Conservation (phyloP, 2,888 invertebrate genomes). For the Romanomermis culicivorax region DNA sequence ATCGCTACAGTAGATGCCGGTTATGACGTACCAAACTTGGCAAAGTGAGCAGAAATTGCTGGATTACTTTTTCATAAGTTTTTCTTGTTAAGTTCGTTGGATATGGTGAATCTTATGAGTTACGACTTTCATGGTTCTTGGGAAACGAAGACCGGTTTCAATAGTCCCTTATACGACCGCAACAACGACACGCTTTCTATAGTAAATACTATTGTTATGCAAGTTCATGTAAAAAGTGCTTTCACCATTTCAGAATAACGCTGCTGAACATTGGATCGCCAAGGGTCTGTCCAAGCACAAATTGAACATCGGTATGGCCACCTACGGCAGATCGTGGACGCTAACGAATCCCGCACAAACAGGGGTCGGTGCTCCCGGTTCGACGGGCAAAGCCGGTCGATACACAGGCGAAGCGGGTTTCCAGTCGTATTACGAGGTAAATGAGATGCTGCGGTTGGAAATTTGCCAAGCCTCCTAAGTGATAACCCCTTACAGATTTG, state of each 20-base stretch:
- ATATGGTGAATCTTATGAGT: conserved; percentile 7
- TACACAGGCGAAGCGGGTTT: conserved; percentile 83
- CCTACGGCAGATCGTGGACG: conserved; percentile 23
- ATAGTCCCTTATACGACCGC: conserved; percentile 3
- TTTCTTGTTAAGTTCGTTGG: conserved; percentile 1
- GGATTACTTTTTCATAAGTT: not conserved
- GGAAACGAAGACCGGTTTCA: conserved; percentile 8
- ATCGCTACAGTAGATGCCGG: not conserved
- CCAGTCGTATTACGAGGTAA: conserved; percentile 78
- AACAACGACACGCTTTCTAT: not conserved
- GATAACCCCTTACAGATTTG: too few relatives aligned
- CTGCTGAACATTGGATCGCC: conserved; percentile 49
- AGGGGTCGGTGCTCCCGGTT: conserved; percentile 10
- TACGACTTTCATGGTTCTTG: conserved; percentile 10
- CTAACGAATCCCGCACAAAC: conserved; percentile 14
- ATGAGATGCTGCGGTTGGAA: conserved; percentile 43
- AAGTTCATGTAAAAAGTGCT: not conserved
- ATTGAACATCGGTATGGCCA: conserved; percentile 21
- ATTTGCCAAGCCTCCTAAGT: too few relatives aligned
- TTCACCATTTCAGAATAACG: conserved; percentile 45
- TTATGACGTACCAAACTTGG: conserved; percentile 4
- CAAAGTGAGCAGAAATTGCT: conserved; percentile 5
- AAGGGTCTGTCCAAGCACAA: conserved; percentile 23
- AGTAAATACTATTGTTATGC: not conserved
- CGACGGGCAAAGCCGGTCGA: conserved; percentile 6